Evolutionary conservation across 2,888 invertebrate species (phyloP).

Genomic region (Syrphus vitripennis): DNA sequence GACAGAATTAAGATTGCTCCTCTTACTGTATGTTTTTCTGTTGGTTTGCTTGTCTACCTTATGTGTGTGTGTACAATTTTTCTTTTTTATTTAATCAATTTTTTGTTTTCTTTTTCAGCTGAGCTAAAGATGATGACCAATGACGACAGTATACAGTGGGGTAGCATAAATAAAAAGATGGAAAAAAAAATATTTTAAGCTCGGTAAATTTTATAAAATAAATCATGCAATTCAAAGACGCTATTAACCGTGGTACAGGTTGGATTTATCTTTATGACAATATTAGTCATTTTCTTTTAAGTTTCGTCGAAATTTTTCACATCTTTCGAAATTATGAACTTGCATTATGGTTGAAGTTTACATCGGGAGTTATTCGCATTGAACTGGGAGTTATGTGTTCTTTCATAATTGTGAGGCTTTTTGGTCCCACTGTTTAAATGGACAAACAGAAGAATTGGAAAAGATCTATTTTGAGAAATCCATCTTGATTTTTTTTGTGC

Average conservation of each 20-base stretch:
- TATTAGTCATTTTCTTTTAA: too few relatives aligned
- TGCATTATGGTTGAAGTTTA: too few relatives aligned
- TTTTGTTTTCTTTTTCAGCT: neutral
- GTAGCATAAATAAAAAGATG: neutral
- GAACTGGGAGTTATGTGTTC: too few relatives aligned
- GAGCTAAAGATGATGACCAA: conserved; percentile 33
- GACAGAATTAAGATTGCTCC: conserved; percentile 46
- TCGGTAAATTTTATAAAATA: too few relatives aligned
- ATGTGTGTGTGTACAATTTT: neutral
- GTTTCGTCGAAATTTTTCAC: too few relatives aligned
- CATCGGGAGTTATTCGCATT: too few relatives aligned
- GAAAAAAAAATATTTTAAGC: too few relatives aligned
- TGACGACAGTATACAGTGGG: neutral
- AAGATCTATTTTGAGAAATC: conserved; percentile 54
- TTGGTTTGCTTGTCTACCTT: conserved; percentile 6
- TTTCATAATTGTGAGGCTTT: neutral
- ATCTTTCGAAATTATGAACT: too few relatives aligned
- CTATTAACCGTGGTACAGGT: too few relatives aligned
- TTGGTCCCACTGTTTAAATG: neutral
- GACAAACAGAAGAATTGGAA: conserved; percentile 1
- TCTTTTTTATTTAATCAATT: conserved; percentile 24
- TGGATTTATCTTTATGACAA: too few relatives aligned
- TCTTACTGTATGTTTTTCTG: neutral
- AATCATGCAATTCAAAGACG: too few relatives aligned
- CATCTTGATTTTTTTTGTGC: neutral